Conservation (phyloP, 2,888 invertebrate species). For the Tipula unca region DNA sequence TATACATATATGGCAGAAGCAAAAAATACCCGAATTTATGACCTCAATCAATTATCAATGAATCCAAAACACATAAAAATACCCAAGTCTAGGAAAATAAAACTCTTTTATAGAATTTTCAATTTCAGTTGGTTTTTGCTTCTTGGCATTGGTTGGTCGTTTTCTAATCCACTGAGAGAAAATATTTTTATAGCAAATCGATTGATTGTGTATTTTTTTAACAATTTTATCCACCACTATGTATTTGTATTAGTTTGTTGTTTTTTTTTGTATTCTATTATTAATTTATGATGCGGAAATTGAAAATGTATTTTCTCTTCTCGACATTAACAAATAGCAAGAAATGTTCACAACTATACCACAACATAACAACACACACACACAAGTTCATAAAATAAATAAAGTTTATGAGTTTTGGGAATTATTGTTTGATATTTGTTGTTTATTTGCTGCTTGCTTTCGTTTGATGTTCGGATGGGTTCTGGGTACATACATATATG, state of each 20-base stretch:
- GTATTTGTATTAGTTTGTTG: neutral
- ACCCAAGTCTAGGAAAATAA: neutral
- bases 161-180: neutral
- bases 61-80: constrained; percentile 14
- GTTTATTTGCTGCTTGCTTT: neutral
- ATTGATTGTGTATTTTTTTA: neutral
- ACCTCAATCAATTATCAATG: constrained; percentile 14
- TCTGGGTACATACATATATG: neutral
- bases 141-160: neutral
- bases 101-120: neutral
- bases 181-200: constrained; percentile 14
- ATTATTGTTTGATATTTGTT: neutral
- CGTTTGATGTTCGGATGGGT: neutral
- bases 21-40: neutral
- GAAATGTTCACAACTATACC: neutral
- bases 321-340: neutral
- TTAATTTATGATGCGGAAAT: constrained; percentile 8
- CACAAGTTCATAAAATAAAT: neutral
- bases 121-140: neutral
- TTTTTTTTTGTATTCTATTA: neutral
- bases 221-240: neutral
- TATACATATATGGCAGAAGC: neutral
- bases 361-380: neutral
- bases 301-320: constrained; percentile 1
- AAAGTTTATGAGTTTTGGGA: neutral